phyloP scores from a whole-genome alignment of 2,113 vertebrate species.

The Tragelaphus scriptus region DNA sequence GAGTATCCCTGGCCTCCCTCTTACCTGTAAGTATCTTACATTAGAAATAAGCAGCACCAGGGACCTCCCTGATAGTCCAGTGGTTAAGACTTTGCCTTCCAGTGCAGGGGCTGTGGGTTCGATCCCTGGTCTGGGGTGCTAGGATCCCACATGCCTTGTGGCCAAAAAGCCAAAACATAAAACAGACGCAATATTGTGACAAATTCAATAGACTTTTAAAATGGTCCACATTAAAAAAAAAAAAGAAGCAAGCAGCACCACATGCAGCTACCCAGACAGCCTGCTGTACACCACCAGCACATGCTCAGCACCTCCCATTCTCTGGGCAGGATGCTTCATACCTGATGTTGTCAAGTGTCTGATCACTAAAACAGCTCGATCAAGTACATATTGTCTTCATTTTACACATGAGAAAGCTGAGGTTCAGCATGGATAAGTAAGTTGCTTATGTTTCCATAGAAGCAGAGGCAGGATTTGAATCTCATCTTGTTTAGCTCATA shows the following conservation, averaged over 20 bases:
- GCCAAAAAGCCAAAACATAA: not conserved
- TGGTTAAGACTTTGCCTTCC: not conserved
- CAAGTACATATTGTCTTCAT: not conserved
- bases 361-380: not conserved
- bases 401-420: not conserved
- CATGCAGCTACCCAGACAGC: not conserved
- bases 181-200: not conserved
- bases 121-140: not conserved
- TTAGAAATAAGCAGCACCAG: not conserved
- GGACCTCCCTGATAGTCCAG: not conserved
- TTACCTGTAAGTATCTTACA: not conserved
- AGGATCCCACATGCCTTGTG: not conserved
- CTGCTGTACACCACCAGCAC: not conserved
- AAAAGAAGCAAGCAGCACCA: not conserved
- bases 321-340: not conserved
- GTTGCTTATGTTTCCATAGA: not conserved
- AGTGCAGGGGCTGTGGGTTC: not conserved
- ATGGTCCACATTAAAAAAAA: not conserved
- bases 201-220: not conserved
- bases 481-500: not conserved
- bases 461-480: not conserved
- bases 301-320: not conserved
- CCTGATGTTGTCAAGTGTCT: not conserved
- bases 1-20: not conserved
- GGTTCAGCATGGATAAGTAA: not conserved